A percentile compares a stretch with the other conserved stretches of the same genome.
These are phyloP conservation scores for Lacerta agilis DNA, from an alignment of 2,797 vertebrate genomes.

Conservation along the genomic window DNA sequence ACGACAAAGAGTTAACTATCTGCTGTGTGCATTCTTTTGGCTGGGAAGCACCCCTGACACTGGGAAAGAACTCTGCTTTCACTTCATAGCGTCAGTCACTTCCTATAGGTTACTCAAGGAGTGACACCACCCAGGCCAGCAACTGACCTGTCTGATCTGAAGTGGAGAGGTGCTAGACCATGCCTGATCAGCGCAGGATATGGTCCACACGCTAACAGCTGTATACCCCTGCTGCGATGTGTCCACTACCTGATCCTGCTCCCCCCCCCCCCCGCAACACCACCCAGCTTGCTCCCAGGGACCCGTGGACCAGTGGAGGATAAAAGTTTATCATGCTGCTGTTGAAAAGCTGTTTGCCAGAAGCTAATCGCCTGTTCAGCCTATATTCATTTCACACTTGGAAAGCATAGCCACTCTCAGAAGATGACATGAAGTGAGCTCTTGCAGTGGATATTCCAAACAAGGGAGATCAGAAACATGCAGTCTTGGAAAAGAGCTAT, in stretches of 20 bases:
- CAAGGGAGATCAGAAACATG: not conserved
- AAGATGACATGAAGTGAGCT: conserved; percentile 66
- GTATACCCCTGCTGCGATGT: not conserved
- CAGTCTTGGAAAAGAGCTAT: conserved; percentile 49
- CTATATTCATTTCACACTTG: conserved; percentile 70
- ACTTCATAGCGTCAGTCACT: not conserved
- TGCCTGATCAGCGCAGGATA: no score
- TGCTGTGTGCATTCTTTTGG: no score
- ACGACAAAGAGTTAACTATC: no score
- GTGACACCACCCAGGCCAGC: not conserved
- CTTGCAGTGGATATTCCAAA: conserved; percentile 46
- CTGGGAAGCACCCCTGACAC: no score
- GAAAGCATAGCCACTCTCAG: conserved; percentile 67
- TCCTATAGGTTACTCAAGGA: not conserved
- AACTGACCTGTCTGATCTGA: no score
- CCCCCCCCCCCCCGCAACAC: not conserved
- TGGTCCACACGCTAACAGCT: not conserved
- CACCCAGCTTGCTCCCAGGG: conserved; percentile 33
- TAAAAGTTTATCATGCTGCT: conserved; percentile 34
- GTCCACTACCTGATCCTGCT: not conserved
- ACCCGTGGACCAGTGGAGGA: not conserved
- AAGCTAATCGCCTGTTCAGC: conserved; percentile 76
- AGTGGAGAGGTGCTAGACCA: not conserved
- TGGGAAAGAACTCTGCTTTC: not conserved
- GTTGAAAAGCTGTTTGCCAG: conserved; percentile 64